Base-by-base conservation (phyloP, 2,888 invertebrate genomes). In the Drosophila multiciliata region DNA sequence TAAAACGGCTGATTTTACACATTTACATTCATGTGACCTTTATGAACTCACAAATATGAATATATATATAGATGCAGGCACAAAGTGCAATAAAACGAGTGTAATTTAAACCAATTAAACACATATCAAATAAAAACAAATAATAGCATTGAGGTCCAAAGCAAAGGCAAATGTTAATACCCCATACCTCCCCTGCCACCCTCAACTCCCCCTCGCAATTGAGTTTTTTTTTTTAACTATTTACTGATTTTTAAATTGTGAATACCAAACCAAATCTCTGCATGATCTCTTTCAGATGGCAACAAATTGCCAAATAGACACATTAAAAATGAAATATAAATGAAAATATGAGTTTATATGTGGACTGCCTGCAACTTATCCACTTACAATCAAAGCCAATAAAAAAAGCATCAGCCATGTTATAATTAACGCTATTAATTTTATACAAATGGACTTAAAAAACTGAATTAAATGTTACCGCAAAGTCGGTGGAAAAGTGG, bases 1-100 rank as follows among this genome's bases (percentile, higher is more conserved):
- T 73, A 71, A 77, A 74, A 79, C 55, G 65, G 75, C 29, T 26
- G 57, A 42, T 57, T 32, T 57, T 42, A 57, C 42, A 3, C 32
- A 42, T 50, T 32, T 15, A 53, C 35, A 11, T 17, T 9, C 17
- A 35, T 20, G 11, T 20, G 15, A 15, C 20, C 33, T 35, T 20
- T 26, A 33, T 53, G 45, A 45, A 54, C 38, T 26, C n/a, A 40
- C 32, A 57, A 1, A 42, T 2, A 23, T 2, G 23, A 15, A 32
- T 5, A 8, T 52, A 17, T 2, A 32, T n/a, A 5, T 26, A 35
- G 6, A 17, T 54, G 52, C 20, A 52, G 20, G 12, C 49, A 12
- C 35, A 35, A 26, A 38, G 17, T 40, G 26, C 12, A n/a, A 40
- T 55, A 40, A 55, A 55, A 38, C 40, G n/a, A 55, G 42, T 42